A percentile compares a stretch with the other conserved stretches of the same genome.
phyloP scores from a whole-genome alignment of 2,113 vertebrate species.

The Xiphophorus maculatus region DNA sequence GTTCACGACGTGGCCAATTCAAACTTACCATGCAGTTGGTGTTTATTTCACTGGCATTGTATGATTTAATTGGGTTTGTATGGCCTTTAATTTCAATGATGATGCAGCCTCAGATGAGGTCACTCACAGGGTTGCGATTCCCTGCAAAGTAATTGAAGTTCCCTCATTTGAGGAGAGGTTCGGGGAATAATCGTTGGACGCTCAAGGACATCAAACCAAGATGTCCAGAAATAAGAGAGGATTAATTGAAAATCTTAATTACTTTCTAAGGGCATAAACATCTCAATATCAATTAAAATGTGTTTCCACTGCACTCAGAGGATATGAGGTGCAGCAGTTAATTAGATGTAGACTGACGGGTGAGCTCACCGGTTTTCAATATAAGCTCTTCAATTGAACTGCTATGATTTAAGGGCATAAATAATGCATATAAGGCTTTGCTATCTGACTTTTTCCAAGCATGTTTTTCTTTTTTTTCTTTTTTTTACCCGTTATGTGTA shows the following conservation, averaged over 20 bases:
- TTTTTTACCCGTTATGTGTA: slow-evolving; percentile 70
- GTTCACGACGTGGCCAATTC: slow-evolving; percentile 27
- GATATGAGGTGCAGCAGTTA: slow-evolving; percentile 82
- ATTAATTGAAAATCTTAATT: slow-evolving; percentile 88
- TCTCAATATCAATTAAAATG: slow-evolving; percentile 87
- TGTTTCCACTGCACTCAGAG: slow-evolving; percentile 81
- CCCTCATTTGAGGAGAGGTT: slow-evolving; percentile 74
- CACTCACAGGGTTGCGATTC: slow-evolving; percentile 75
- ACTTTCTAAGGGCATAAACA: slow-evolving; percentile 86
- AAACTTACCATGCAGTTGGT: slow-evolving; percentile 22
- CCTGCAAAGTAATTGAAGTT: slow-evolving; percentile 78
- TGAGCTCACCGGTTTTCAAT: slow-evolving; percentile 74
- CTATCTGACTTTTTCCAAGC: slow-evolving; percentile 52
- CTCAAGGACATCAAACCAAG: slow-evolving; percentile 82
- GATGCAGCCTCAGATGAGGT: slow-evolving; percentile 78
- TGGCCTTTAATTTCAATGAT: slow-evolving; percentile 80
- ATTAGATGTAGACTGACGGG: slow-evolving; percentile 82
- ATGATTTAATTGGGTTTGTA: slow-evolving; percentile 75
- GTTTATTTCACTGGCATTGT: slow-evolving; percentile 51
- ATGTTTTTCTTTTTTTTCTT: slow-evolving; percentile 42
- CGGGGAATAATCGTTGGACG: slow-evolving; percentile 78
- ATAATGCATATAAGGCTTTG: slow-evolving; percentile 75
- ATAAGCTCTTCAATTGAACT: slow-evolving; percentile 75
- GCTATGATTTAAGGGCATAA: slow-evolving; percentile 76
- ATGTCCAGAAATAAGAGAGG: slow-evolving; percentile 84